A percentile compares a stretch with the other conserved stretches of the same genome.
Conservation (phyloP, 2,888 invertebrate species). For the Meiosimyza platycephala region DNA sequence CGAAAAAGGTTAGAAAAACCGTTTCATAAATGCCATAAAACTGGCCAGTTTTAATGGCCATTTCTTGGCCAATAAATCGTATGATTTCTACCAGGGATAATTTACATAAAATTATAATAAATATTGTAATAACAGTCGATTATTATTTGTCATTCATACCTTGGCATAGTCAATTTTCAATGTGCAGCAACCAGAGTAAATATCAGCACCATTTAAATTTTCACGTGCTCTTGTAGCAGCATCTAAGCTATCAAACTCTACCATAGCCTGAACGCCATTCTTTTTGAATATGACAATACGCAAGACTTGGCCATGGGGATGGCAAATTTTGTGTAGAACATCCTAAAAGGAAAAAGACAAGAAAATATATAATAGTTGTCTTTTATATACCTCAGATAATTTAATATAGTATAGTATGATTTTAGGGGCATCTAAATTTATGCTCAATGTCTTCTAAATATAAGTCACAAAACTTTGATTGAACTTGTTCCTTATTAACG, state of each 20-base stretch:
- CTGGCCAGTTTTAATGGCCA: too few species aligned
- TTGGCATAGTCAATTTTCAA: slow-evolving; percentile 99
- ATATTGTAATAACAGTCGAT: too few species aligned
- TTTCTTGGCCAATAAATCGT: too few species aligned
- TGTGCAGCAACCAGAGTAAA: slow-evolving; percentile 99
- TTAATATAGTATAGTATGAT: too few species aligned
- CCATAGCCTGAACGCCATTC: slow-evolving; percentile 98
- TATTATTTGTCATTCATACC: slow-evolving; percentile 74
- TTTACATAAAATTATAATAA: too few species aligned
- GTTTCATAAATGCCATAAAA: too few species aligned
- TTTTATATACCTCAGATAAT: background rate
- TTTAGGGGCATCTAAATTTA: too few species aligned
- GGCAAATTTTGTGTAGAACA: slow-evolving; percentile 97
- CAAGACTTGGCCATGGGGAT: slow-evolving; percentile 93
- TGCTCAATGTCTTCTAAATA: too few species aligned
- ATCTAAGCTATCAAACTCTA: slow-evolving; percentile 96
- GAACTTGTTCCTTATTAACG: too few species aligned
- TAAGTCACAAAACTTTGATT: too few species aligned
- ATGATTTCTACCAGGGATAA: too few species aligned
- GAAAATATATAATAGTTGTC: background rate
- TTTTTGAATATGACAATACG: slow-evolving; percentile 99
- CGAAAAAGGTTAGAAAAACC: too few species aligned
- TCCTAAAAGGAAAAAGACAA: slow-evolving; percentile 80
- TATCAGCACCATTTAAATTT: slow-evolving; percentile 96
- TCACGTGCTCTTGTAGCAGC: slow-evolving; percentile 95